Base-by-base conservation (phyloP, 2,888 invertebrate species). In the Euspilapteryx auroguttella region DNA sequence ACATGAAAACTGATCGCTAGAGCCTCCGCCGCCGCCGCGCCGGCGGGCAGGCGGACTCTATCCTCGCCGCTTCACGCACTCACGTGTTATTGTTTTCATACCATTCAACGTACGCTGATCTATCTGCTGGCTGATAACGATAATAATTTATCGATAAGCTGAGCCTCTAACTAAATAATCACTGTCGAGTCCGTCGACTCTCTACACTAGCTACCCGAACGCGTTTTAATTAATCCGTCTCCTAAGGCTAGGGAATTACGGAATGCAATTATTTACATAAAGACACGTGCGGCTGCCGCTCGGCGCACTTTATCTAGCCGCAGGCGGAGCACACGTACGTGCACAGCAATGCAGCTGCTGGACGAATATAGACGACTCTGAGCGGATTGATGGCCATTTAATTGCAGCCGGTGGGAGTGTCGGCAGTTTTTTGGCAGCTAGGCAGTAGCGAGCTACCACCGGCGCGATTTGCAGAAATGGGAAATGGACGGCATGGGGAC, bases 81-180 rank as follows among this genome's bases (percentile, higher is more conserved):
- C 73, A 69, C 71, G 66, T 71, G 71, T 55, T 51, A 58, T 61
- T 73, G 71, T 75, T 69, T 71, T 68, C 66, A 63, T 64, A 64
- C n/a, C 58, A 61, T 50, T 57, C 47, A 45, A 41, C 44, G 39
- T 37, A 41, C 39, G 40, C 39, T 37, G 43, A 45, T 24, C 48
- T 61, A 59, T 54, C 56, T 41, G 37, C 37, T 36, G 35, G 36
- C 38, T 48, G 62, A 71, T 66, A 64, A 55, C 49, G 49, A 51
- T 47, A 49, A 38, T 12, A 24, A 11, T 37, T 29, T 37, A 37
- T 31, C 33, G 34, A 38, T 33, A 34, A 37, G 33, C 22, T 30
- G 17, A 11, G 12, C 9, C 45, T 47, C n/a, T 42, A 42, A 47
- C 55, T 57, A 47, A 43, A 41, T n/a, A 11, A 4, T 23, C 23